Percentiles rank a stretch among this genome's conserved stretches.
phyloP scores from a whole-genome alignment of 1,140 invertebrate species.

The Dufourea novaeangliae region DNA sequence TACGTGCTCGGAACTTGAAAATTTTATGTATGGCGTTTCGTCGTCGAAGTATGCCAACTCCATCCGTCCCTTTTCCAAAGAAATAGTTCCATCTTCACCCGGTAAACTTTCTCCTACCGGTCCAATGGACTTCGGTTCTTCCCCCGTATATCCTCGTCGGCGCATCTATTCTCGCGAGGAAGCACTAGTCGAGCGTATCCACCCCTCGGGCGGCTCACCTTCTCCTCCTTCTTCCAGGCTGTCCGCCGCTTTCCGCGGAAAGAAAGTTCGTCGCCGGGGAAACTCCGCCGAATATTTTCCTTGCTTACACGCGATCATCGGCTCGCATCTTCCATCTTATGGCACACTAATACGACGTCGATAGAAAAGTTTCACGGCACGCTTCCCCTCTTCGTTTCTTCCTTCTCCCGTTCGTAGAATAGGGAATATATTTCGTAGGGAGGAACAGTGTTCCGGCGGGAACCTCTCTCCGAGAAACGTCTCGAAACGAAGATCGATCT shows the following conservation, averaged over 20 bases:
- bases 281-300: slow-evolving; percentile 76
- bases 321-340: slow-evolving; percentile 54
- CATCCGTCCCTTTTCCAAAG: slow-evolving; percentile 54
- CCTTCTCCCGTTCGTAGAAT: background rate
- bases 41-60: slow-evolving; percentile 72
- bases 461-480: background rate
- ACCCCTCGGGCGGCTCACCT: background rate
- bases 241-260: slow-evolving; percentile 43
- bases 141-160: slow-evolving; percentile 19
- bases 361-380: slow-evolving; percentile 69
- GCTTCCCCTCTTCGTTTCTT: slow-evolving; percentile 30
- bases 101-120: slow-evolving; percentile 69
- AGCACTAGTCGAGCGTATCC: slow-evolving; percentile 39
- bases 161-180: slow-evolving; percentile 36
- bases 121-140: slow-evolving; percentile 46
- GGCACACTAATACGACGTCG: slow-evolving; percentile 64
- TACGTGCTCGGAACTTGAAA: slow-evolving; percentile 70
- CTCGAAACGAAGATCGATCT: background rate
- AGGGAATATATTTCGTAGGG: background rate
- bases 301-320: slow-evolving; percentile 70
- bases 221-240: background rate
- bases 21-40: slow-evolving; percentile 77
- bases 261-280: slow-evolving; percentile 66
- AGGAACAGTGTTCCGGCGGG: no score
- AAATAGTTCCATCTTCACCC: slow-evolving; percentile 76